Percentiles rank a stretch among this genome's conserved stretches.
These are phyloP conservation scores for Trichopoda pennipes DNA, from an alignment of 2,888 invertebrate genomes.

Conservation along the genomic window DNA sequence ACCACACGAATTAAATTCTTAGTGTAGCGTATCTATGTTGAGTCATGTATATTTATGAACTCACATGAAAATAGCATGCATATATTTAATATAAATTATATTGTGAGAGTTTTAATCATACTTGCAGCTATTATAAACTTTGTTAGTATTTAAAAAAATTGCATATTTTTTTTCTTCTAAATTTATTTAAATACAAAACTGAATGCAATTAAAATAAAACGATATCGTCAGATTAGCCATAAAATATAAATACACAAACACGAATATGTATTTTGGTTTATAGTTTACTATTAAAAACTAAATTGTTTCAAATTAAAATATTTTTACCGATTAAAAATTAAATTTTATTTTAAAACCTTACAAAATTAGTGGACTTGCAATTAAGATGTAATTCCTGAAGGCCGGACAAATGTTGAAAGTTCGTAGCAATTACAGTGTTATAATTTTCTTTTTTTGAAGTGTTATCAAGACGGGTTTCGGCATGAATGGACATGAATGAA, in stretches of 20 bases:
- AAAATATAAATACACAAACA: slow-evolving; percentile 6
- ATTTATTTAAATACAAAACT: slow-evolving; percentile 33
- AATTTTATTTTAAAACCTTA: not conserved
- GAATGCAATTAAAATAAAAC: slow-evolving; percentile 35
- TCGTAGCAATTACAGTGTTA: no score
- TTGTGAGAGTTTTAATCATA: slow-evolving; percentile 25
- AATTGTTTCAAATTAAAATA: not conserved
- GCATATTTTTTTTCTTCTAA: not conserved
- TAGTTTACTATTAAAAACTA: slow-evolving; percentile 15
- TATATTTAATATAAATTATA: slow-evolving; percentile 24
- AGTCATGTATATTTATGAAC: not conserved
- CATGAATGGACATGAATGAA: no score
- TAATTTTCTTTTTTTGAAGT: no score
- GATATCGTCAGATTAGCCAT: slow-evolving; percentile 24
- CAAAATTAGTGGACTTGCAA: no score
- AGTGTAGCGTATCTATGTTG: not conserved
- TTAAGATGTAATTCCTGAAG: no score
- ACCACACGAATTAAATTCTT: not conserved
- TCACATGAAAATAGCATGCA: not conserved
- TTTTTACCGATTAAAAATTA: not conserved
- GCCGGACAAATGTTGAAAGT: no score
- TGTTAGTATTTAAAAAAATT: not conserved
- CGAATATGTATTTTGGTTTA: not conserved
- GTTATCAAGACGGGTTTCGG: no score
- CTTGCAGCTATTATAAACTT: slow-evolving; percentile 29